Evolutionary conservation across 2,113 vertebrate species (phyloP).

Genomic region (Paracanthobrama guichenoti): DNA sequence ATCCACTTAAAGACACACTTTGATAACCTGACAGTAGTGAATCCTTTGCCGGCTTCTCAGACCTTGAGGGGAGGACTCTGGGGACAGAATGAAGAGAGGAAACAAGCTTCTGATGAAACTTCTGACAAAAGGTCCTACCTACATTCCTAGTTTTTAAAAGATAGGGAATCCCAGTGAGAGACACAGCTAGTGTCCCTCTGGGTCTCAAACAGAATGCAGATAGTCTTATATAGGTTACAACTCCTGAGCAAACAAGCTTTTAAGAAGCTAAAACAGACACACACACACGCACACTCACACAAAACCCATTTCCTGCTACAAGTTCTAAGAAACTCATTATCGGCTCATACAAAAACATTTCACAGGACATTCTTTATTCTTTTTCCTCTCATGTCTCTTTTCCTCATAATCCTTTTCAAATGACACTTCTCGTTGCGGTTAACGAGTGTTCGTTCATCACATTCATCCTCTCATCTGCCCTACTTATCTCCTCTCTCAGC

Average conservation of each 20-base stretch:
- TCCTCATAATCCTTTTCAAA: conserved; percentile 15
- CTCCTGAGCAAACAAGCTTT: conserved; percentile 9
- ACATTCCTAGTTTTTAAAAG: not conserved
- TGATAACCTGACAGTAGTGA: conserved; percentile 28
- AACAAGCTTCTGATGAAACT: conserved; percentile 37
- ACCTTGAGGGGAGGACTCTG: not conserved
- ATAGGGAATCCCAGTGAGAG: not conserved
- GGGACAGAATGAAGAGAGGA: conserved; percentile 11
- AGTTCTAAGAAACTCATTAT: not conserved
- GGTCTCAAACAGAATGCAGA: not conserved
- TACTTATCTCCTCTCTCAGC: conserved; percentile 20
- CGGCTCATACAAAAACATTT: conserved; percentile 24
- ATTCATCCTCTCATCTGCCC: not conserved
- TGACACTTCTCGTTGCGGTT: conserved; percentile 27
- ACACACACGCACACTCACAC: not conserved
- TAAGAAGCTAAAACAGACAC: conserved; percentile 8
- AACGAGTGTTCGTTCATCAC: conserved; percentile 1
- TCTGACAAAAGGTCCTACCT: conserved; percentile 34
- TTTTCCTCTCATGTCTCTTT: not conserved
- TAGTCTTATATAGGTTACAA: conserved; percentile 14
- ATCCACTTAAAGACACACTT: conserved; percentile 17
- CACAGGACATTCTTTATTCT: not conserved
- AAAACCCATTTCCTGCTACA: not conserved
- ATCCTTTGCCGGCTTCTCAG: conserved; percentile 9
- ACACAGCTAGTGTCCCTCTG: not conserved